A percentile compares a stretch with the other conserved stretches of the same genome.
These are phyloP conservation scores for Neotoxoptera formosana DNA, from an alignment of 1,140 invertebrate genomes.

Conservation along the genomic window DNA sequence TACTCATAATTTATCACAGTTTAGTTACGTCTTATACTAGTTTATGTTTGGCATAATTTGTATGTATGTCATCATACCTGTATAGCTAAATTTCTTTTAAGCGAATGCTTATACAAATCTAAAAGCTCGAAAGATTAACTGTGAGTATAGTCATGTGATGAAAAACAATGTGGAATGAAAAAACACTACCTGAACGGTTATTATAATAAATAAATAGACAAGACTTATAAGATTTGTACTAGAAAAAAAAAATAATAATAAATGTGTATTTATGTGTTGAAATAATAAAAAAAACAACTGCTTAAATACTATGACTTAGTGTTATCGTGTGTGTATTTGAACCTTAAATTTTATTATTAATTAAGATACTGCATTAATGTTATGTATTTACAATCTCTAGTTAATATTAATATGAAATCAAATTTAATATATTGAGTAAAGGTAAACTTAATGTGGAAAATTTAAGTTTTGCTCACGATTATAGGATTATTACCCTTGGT, in stretches of 20 bases:
- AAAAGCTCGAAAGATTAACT: slow-evolving; percentile 47
- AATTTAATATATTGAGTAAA: neutral
- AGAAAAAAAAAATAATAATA: slow-evolving; percentile 32
- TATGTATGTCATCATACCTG: slow-evolving; percentile 55
- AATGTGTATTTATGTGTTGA: slow-evolving; percentile 9
- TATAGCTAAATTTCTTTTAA: slow-evolving; percentile 54
- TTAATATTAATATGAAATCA: neutral
- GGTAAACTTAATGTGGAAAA: neutral
- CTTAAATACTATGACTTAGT: slow-evolving; percentile 57
- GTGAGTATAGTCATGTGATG: slow-evolving; percentile 40
- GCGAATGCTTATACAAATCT: slow-evolving; percentile 45
- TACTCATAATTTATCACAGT: slow-evolving; percentile 58
- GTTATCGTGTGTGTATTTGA: slow-evolving; percentile 39
- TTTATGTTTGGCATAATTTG: slow-evolving; percentile 55
- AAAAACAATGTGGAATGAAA: slow-evolving; percentile 55
- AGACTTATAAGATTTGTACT: slow-evolving; percentile 45
- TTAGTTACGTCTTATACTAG: slow-evolving; percentile 57
- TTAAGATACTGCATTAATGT: neutral
- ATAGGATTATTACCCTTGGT: neutral
- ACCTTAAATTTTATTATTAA: slow-evolving; percentile 25
- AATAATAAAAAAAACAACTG: neutral
- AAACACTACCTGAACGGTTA: slow-evolving; percentile 32
- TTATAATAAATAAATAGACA: slow-evolving; percentile 35
- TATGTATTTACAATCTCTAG: neutral
- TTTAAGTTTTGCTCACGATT: slow-evolving; percentile 20